These are phyloP conservation scores for Poecile montanus DNA, from an alignment of 2,797 vertebrate genomes.

Conservation along the genomic window DNA sequence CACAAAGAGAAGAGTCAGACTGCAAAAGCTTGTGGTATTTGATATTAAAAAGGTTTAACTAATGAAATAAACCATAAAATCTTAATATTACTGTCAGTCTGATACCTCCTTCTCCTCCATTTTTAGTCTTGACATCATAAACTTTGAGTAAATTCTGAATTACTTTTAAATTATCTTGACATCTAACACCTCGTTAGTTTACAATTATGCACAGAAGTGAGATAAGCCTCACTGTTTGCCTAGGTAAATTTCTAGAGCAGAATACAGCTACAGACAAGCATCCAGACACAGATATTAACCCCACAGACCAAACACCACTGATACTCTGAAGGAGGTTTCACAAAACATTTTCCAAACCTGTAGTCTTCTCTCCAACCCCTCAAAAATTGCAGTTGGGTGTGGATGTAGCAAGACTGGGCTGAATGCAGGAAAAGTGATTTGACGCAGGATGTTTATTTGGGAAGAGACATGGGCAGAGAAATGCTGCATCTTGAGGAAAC, in stretches of 20 bases:
- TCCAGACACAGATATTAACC: not conserved
- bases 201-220: not conserved
- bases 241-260: not conserved
- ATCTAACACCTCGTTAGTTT: not conserved
- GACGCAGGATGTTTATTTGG: not conserved
- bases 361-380: not conserved
- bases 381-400: not conserved
- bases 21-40: not conserved
- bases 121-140: not conserved
- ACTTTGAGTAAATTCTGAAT: not conserved
- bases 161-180: not conserved
- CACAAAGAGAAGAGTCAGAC: not conserved
- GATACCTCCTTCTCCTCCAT: not conserved
- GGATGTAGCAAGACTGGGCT: not conserved
- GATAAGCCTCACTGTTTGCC: not conserved
- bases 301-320: not conserved
- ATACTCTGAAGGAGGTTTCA: not conserved
- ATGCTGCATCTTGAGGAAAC: not conserved
- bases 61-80: not conserved
- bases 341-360: not conserved
- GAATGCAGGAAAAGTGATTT: not conserved
- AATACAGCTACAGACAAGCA: not conserved
- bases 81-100: not conserved
- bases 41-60: not conserved
- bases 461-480: not conserved